phyloP scores from a whole-genome alignment of 2,113 vertebrate genomes.

The Motacilla alba region DNA sequence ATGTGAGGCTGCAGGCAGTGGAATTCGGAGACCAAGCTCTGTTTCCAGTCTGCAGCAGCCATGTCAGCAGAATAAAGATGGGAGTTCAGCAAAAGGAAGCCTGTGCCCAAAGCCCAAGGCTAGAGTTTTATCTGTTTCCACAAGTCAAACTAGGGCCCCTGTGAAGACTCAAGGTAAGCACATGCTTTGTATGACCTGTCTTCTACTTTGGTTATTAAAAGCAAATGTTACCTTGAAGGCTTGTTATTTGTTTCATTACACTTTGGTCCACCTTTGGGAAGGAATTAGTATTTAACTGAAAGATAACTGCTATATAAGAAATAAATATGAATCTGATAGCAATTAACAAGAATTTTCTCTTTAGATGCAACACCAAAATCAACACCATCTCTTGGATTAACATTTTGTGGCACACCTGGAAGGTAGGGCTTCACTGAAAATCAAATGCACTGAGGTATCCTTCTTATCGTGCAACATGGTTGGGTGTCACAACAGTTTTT shows the following conservation, averaged over 20 bases:
- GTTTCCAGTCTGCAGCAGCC: neutral
- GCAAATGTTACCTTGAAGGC: neutral
- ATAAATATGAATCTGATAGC: neutral
- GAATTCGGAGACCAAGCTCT: neutral
- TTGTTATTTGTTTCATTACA: neutral
- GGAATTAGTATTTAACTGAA: neutral
- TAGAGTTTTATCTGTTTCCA: neutral
- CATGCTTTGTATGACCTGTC: neutral
- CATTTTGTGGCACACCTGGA: constrained; percentile 63
- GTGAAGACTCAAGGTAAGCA: constrained; percentile 47
- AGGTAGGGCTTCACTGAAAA: constrained; percentile 73
- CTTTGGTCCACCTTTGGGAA: neutral
- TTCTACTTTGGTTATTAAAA: neutral
- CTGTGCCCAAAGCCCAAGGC: constrained; percentile 21
- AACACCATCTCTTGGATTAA: constrained; percentile 58
- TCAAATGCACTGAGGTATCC: neutral
- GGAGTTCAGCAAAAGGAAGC: neutral
- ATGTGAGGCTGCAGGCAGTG: neutral
- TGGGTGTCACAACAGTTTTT: neutral
- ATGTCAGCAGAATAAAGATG: neutral
- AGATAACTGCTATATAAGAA: neutral
- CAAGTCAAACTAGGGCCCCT: constrained; percentile 7
- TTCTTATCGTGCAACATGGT: neutral
- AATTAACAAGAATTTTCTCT: neutral
- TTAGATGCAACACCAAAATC: constrained; percentile 58